A percentile compares a stretch with the other conserved stretches of the same genome.
phyloP scores from a whole-genome alignment of 2,797 vertebrate genomes.

The Oreochromis grahami region DNA sequence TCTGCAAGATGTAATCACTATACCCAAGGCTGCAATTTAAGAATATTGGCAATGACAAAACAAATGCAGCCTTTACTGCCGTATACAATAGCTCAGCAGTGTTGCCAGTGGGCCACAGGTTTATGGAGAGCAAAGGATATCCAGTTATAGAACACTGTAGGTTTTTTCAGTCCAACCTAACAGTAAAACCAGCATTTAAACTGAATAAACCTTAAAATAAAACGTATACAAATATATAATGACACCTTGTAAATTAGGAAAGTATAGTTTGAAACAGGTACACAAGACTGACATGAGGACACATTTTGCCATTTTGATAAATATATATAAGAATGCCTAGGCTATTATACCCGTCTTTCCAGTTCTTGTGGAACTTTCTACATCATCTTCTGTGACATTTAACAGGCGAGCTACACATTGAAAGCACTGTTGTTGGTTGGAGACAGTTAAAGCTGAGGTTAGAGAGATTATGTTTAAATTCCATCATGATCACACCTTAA shows the following conservation, averaged over 20 bases:
- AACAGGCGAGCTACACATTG: not conserved
- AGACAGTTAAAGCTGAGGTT: not conserved
- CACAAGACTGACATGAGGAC: not conserved
- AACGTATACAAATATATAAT: not conserved
- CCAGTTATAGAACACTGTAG: not conserved
- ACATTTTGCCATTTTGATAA: not conserved
- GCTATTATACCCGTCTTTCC: not conserved
- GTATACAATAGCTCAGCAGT: not conserved
- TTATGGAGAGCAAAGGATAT: not conserved
- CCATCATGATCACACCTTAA: not conserved
- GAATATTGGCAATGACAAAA: not conserved
- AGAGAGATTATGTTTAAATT: not conserved
- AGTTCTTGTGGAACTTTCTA: fast-evolving
- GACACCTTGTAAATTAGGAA: not conserved
- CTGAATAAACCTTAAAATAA: not conserved
- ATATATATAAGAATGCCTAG: not conserved
- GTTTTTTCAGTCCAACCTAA: not conserved
- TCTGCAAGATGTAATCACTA: slow-evolving; percentile 12
- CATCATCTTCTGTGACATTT: not conserved
- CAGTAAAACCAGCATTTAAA: not conserved
- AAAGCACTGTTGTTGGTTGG: not conserved
- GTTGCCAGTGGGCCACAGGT: not conserved
- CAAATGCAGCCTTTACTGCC: not conserved
- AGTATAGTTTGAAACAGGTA: fast-evolving
- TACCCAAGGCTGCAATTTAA: slow-evolving; percentile 1